Conservation (phyloP, 2,797 vertebrate genomes). For the Lepilemur septentrionalis region DNA sequence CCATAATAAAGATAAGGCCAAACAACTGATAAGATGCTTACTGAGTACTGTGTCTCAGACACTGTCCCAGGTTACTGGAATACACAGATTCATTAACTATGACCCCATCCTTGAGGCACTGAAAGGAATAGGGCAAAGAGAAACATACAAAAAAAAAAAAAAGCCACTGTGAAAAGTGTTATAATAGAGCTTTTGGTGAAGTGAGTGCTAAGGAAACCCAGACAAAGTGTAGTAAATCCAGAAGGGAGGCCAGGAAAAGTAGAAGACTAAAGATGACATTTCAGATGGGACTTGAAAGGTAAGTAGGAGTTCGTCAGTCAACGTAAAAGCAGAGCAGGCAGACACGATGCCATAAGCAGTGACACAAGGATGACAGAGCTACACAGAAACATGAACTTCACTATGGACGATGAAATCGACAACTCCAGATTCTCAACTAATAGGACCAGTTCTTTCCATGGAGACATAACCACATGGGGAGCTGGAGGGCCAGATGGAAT, state of each 20-base stretch:
- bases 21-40: background rate
- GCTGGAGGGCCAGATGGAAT: background rate
- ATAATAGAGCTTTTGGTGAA: background rate
- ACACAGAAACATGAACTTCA: fast-evolving
- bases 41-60: background rate
- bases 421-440: background rate
- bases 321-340: background rate
- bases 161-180: background rate
- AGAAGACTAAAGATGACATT: background rate
- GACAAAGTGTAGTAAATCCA: background rate
- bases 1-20: background rate
- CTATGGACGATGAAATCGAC: background rate
- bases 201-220: background rate
- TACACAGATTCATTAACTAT: background rate
- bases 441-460: background rate
- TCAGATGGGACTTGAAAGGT: background rate
- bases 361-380: background rate
- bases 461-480: background rate
- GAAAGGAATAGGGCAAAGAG: background rate
- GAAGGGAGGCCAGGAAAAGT: background rate
- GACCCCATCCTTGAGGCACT: background rate
- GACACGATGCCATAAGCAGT: fast-evolving
- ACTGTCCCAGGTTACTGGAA: background rate
- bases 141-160: background rate
- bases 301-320: background rate